Base-by-base conservation (phyloP, 92 coral and sea anemone genomes). In the Nematostella vectensis region DNA sequence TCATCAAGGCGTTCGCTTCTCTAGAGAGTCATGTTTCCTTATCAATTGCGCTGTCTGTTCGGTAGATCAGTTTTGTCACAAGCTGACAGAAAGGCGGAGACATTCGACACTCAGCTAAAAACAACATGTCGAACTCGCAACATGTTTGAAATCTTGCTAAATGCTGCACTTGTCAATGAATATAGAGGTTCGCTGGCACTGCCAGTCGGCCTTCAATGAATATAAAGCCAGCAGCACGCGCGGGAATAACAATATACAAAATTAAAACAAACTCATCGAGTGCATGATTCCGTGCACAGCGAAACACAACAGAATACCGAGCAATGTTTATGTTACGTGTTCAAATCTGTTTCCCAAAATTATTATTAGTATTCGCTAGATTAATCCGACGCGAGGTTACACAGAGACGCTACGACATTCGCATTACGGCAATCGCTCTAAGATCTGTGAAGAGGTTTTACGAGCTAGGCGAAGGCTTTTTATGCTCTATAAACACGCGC, bases 61-160 rank as follows among this genome's bases (percentile, higher is more conserved):
- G 95, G 80, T 85, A 76, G 95, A 85, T 75, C 82, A 77, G 80
- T 62, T 85, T 85, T 85, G 95, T 85, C 95, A 85, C 47, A 75
- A 62, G 47, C 77, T 85, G 95, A 80, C 95, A 85, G 70, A 20
- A 61, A 80, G 95, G 95, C 95, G 95, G 95, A 71, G 95, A 80
- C 64, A 36, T 31, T 29, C 88, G 95, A 85, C 95, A 85, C 83
- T 83, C 82, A 70, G 81, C 70, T 70, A 69, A 85, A 74, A 83
- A 80, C 95, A 85, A 80, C 95, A 80, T 74, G 77, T 80, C 83
- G 66, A 60, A 61, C 70, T 77, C 84, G 80, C 79, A 85, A 80
- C 88, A 81, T 78, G 75, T 87, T 85, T 74, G 82, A 85, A 82
- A 80, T 82, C 83, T 70, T 71, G 79, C 76, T 67, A 80, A 83